A percentile compares a stretch with the other conserved stretches of the same genome.
Conservation (phyloP, 2,888 invertebrate genomes). For the Marasmarcha lunaedactyla region DNA sequence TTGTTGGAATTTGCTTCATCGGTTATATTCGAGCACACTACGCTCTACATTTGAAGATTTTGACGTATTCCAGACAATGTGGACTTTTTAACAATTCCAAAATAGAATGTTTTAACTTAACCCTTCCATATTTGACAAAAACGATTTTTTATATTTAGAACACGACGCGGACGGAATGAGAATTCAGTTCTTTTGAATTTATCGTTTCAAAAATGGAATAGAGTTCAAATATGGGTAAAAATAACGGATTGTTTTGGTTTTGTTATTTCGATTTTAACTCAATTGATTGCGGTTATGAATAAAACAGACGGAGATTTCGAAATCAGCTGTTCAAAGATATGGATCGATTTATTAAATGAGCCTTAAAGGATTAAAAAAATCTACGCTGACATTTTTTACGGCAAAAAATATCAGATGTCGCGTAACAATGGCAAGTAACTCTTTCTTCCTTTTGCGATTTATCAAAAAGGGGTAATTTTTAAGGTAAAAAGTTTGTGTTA, state of each 20-base stretch:
- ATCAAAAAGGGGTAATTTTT: conserved; percentile 39
- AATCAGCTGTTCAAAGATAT: neutral
- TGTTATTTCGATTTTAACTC: conserved; percentile 21
- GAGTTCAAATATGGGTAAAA: conserved; percentile 28
- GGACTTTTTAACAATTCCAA: conserved; percentile 68
- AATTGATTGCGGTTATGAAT: conserved; percentile 20
- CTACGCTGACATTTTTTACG: neutral
- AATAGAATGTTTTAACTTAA: conserved; percentile 70
- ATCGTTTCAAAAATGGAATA: conserved; percentile 49
- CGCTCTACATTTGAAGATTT: conserved; percentile 46
- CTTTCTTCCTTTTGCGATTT: conserved; percentile 26
- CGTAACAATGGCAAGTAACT: conserved; percentile 25
- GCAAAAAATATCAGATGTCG: conserved; percentile 41
- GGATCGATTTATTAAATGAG: neutral
- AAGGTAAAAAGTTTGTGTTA: conserved; percentile 31
- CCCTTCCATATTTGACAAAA: conserved; percentile 71
- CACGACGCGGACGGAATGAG: conserved; percentile 56
- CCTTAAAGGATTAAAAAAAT: neutral
- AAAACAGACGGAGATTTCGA: conserved; percentile 16
- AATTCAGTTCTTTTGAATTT: conserved; percentile 62
- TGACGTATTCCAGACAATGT: conserved; percentile 70
- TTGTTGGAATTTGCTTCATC: too few species aligned
- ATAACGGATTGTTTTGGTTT: conserved; percentile 34
- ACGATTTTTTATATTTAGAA: conserved; percentile 65
- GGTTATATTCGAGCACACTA: conserved; percentile 18